phyloP scores from a whole-genome alignment of 2,113 vertebrate genomes.

The Nicator chloris region DNA sequence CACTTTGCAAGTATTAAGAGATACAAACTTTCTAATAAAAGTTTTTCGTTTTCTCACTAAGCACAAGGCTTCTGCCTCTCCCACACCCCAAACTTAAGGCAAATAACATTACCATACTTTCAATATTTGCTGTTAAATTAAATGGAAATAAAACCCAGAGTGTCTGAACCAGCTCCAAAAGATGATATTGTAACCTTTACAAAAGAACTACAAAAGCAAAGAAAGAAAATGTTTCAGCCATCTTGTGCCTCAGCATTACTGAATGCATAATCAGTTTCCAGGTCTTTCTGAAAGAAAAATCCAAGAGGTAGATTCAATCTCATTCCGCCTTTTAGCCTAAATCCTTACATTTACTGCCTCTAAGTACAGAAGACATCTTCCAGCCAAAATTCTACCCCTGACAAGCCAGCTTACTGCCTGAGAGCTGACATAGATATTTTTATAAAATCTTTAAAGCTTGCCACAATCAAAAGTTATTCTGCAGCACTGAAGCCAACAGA shows the following conservation, averaged over 20 bases:
- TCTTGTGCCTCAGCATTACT: neutral
- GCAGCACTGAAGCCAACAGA: neutral
- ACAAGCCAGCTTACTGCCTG: neutral
- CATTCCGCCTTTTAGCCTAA: neutral
- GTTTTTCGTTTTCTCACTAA: neutral
- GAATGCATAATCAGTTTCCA: conserved; percentile 1
- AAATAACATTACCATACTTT: conserved; percentile 4
- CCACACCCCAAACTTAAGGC: neutral
- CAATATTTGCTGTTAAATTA: conserved; percentile 19
- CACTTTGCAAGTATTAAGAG: neutral
- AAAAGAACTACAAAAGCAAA: conserved; percentile 17
- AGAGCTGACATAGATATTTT: neutral
- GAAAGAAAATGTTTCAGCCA: neutral
- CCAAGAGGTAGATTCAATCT: neutral
- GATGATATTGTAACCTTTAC: conserved; percentile 33
- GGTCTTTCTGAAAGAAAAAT: neutral
- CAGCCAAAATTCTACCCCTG: neutral
- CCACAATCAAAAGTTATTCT: neutral
- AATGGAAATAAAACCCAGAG: neutral
- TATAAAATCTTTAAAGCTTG: neutral
- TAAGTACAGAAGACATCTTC: neutral
- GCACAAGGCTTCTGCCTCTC: neutral
- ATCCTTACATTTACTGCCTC: neutral
- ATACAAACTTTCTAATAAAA: neutral
- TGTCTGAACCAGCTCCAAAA: neutral